Percentiles rank a stretch among this genome's conserved stretches.
These are phyloP conservation scores for Thymallus thymallus DNA, from an alignment of 2,113 vertebrate genomes.

Conservation along the genomic window DNA sequence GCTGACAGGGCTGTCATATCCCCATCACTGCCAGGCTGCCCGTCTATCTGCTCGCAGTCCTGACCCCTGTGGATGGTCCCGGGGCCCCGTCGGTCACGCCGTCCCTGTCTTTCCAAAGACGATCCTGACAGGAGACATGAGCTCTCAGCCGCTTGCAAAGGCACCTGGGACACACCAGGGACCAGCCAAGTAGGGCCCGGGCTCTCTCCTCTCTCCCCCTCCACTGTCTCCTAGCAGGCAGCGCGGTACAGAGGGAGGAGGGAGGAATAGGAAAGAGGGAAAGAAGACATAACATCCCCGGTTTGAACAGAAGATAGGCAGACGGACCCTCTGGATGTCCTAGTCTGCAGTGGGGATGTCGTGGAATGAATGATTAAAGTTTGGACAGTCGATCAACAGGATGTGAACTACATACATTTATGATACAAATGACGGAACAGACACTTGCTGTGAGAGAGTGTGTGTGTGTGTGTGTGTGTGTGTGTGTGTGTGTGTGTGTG, in stretches of 20 bases:
- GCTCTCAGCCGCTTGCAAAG: constrained; percentile 70
- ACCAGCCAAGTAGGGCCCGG: constrained; percentile 83
- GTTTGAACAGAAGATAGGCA: neutral
- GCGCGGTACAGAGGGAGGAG: constrained; percentile 1
- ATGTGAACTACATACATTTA: neutral
- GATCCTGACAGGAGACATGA: constrained; percentile 82
- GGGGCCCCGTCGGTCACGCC: constrained; percentile 77
- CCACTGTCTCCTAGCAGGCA: neutral
- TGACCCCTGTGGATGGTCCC: constrained; percentile 73
- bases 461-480: neutral
- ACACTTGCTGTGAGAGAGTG: neutral
- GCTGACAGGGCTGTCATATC: neutral
- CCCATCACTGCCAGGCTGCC: neutral
- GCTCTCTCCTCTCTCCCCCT: constrained; percentile 1
- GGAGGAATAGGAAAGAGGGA: constrained; percentile 9
- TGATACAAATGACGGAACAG: neutral
- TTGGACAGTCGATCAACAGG: neutral
- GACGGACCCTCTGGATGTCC: neutral
- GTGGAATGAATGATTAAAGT: neutral
- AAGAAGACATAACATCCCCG: constrained; percentile 60
- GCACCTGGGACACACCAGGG: constrained; percentile 81
- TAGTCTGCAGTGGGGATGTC: neutral
- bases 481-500: neutral
- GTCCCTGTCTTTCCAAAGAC: constrained; percentile 80
- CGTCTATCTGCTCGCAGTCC: constrained; percentile 12